Evolutionary conservation across 2,888 invertebrate genomes (phyloP), one percentile per base, ranked within the genome.

Genomic region (Tetranychus truncatus): DNA sequence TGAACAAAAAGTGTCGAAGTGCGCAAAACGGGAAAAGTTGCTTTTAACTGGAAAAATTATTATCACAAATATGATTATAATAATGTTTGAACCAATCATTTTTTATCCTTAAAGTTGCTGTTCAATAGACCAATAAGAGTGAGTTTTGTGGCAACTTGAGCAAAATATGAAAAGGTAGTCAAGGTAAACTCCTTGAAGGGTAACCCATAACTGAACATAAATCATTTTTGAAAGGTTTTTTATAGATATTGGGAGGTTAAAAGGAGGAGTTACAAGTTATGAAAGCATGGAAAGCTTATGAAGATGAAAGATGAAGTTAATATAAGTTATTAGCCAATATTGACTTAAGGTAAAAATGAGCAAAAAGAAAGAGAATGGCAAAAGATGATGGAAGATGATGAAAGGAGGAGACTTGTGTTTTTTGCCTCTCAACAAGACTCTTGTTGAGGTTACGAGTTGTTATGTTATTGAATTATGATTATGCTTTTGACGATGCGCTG

Each of bases 401-500:
- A 15, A 55, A 55, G 55, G 55, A 55, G 55, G 55, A 55, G 55
- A 55, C 15, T 55, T 3, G 3, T 34, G 34, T 34, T 55, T 15
- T 55, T 15, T 55, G 11, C 15, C 55, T 55, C 6, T 7, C 5
- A 15, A 15, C 55, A 15, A 15, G 9, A 15, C 15, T 55, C 11
- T 55, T 55, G 15, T 55, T 55, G 55, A 55, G 55, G 55, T 55
- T 55, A 55, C 55, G 15, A 55, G 55, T 55, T 55, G 55, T 55
- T 9, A 55, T 55, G 55, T 55, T 55, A 55, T 55, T 55, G 55
- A 55, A 55, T 55, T 55, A 55, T 55, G 55, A 55, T 55, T 55
- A 55, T 55, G 55, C 55, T 55, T 55, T 55, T 55, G 55, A 55
- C 55, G 55, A 55, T 55, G 55, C 55, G 55, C 55, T 55, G 55